phyloP scores from a whole-genome alignment of 2,797 vertebrate genomes.

The Mormyrus hasselquistii region DNA sequence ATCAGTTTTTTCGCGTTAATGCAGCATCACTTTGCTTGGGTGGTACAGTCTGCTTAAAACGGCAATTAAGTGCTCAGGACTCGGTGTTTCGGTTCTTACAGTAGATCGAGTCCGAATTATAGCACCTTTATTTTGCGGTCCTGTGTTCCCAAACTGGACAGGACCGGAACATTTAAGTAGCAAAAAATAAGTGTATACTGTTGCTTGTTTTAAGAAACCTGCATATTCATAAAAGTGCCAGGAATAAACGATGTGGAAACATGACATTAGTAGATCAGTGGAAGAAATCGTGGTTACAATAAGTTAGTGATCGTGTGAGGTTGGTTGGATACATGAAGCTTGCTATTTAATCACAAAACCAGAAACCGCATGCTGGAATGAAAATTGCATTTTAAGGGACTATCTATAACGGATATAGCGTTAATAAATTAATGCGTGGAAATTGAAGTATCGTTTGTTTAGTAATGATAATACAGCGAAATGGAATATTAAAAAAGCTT shows the following conservation, averaged over 20 bases:
- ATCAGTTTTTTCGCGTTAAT: constrained; percentile 4
- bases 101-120: not conserved
- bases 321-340: not conserved
- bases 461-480: not conserved
- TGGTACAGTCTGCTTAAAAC: not conserved
- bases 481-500: not conserved
- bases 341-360: not conserved
- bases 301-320: not conserved
- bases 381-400: not conserved
- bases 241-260: not conserved
- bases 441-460: not conserved
- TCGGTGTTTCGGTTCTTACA: not conserved
- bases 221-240: not conserved
- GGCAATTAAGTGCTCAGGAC: not conserved
- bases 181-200: not conserved
- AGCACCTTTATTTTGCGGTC: not conserved
- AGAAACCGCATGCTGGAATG: not conserved
- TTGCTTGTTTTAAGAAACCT: not conserved
- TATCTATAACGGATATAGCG: not conserved
- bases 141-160: not conserved
- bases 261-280: not conserved
- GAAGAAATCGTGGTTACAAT: not conserved
- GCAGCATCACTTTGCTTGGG: not conserved
- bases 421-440: not conserved
- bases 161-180: not conserved